Evolutionary conservation across 2,113 vertebrate species (phyloP).

Genomic region (Nothobranchius kuhntae): DNA sequence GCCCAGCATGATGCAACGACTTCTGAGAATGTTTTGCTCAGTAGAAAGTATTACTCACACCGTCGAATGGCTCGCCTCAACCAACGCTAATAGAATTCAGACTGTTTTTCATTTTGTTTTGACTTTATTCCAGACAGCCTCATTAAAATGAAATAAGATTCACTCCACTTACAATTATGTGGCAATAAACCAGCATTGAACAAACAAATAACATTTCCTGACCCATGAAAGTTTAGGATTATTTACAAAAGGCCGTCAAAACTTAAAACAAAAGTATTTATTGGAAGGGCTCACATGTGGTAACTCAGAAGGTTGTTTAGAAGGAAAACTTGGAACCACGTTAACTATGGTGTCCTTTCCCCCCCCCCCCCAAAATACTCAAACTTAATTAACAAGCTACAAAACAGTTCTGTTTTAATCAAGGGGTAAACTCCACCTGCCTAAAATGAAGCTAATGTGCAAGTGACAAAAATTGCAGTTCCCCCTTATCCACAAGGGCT

Average conservation of each 20-base stretch:
- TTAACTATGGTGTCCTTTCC: constrained; percentile 21
- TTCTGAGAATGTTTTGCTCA: constrained; percentile 8
- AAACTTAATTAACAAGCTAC: constrained; percentile 23
- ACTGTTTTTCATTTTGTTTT: constrained; percentile 24
- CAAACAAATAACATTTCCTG: constrained; percentile 49
- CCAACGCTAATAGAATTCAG: constrained; percentile 35
- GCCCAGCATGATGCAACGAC: neutral
- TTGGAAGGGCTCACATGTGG: constrained; percentile 32
- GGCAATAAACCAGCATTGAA: constrained; percentile 37
- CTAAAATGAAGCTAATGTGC: no score
- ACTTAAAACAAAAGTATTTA: constrained; percentile 22
- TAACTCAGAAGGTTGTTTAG: constrained; percentile 18
- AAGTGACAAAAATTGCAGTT: no score
- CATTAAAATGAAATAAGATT: constrained; percentile 51
- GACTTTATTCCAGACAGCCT: constrained; percentile 53
- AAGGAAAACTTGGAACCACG: constrained; percentile 23
- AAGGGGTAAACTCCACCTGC: no score
- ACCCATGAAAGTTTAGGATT: constrained; percentile 30
- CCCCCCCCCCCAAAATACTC: constrained; percentile 15
- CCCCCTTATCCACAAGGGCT: no score
- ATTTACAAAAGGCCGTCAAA: constrained; percentile 37
- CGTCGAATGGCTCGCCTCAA: neutral
- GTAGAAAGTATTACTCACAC: constrained; percentile 16
- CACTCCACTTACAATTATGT: constrained; percentile 33
- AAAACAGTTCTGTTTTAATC: constrained; percentile 18